Evolutionary conservation across 1,140 invertebrate genomes (phyloP), one percentile per base, ranked within the genome.

Genomic region (Plectrocnemia conspersa): DNA sequence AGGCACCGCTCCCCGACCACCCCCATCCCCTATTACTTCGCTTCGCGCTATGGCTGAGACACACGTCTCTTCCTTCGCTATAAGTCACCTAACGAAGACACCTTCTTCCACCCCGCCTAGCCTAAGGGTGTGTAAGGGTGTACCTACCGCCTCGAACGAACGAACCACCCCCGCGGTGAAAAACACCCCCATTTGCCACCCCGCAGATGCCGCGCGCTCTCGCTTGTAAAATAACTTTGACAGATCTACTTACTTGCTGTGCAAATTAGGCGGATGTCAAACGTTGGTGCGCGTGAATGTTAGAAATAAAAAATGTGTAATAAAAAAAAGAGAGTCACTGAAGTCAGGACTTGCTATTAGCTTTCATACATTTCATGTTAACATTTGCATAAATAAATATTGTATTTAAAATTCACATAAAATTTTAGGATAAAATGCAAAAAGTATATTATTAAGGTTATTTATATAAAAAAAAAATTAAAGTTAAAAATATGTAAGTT

Each of bases 161-260:
- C 35, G 35, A 3, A 13, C 27, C 27, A 3, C 19, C 18, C 46
- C 29, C 25, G 11, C 42, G 48, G 36, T 24, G 48, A 25, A 18
- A 36, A 23, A 24, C 41, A 25, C 36, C 24, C n/a, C 47, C 47
- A 10, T 33, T 27, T 19, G 19, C 46, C 46, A 35, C 46, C 50
- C 36, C 52, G 29, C 40, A 54, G 40, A 54, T 54, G 52, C 41
- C 52, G 52, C 40, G 52, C 52, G 38, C 52, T 54, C 52, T 36
- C 52, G 41, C 41, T 54, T 45, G 52, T 54, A 54, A 54, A 44
- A 54, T 45, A 45, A 54, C 52, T 54, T 54, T 54, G 52, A 54
- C 52, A 54, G 52, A 54, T 54, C 52, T 54, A 45, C 38, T 50
- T 54, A 54, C 41, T 54, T 54, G 27, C 41, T 54, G 52, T 54